Evolutionary conservation across 1,140 invertebrate genomes (phyloP), one percentile per base, ranked within the genome.

Genomic region (Cotesia vestalis): DNA sequence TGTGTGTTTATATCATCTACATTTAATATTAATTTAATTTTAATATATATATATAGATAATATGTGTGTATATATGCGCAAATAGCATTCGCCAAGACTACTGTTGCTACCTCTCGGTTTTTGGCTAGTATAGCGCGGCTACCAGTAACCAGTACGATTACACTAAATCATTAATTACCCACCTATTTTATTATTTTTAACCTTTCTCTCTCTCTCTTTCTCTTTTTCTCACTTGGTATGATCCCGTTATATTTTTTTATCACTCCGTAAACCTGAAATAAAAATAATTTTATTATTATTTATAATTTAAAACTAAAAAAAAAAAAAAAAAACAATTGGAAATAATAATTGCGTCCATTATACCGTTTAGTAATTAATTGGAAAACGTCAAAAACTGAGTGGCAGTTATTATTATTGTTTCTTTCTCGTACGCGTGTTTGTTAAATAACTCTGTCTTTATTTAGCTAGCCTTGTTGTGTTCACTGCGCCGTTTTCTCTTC

Each of bases 161-260:
- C 27, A 27, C 3, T 14, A 20, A 20, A 14, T 71, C 61, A 69
- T 27, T 72, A 46, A 59, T 46, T 73, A 46, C 60, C 60, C 62
- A 60, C 34, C 74, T 62, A 8, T 64, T 68, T 27, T 70, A 57
- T 53, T n/a, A 59, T 62, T 72, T 36, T 57, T 52, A 59, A 14
- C 8, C 59, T 6, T 27, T 34, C 17, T 61, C 59, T 61, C 40
- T 62, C 70, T 53, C 66, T 71, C 20, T 61, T 64, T 67, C 68
- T 74, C 17, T 17, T 17, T 17, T 72, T 71, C 69, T 72, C 77
- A 69, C 75, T 78, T 68, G 74, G 60, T 74, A 51, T 46, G 60
- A 76, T 60, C 55, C 69, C 74, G 77, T 38, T 77, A 66, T 61
- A 73, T 14, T 59, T 59, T 20, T n/a, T 27, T 36, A 14, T 61